Base-by-base conservation (phyloP, 1,140 invertebrate species). In the Zaprionus gabonicus region DNA sequence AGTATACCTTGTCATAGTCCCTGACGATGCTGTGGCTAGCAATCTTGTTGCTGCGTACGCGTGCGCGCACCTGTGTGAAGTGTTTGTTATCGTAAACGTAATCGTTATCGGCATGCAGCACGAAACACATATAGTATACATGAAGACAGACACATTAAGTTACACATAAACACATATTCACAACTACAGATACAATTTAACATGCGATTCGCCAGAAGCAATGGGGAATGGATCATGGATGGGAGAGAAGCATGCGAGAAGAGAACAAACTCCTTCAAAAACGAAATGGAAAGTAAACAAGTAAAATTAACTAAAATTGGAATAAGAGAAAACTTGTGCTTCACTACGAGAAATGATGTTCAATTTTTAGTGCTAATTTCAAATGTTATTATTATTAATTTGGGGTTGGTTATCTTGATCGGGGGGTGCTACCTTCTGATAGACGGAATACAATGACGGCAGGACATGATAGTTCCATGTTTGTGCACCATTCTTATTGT, bases 401-500 rank as follows among this genome's bases (percentile, higher is more conserved):
- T 59, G 31, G n/a, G 25, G 46, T 25, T 27, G 25, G 46, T 25
- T 27, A 5, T 38, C 44, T 44, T 44, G n/a, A 64, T 58, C 41
- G 67, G 27, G 57, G 53, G 31, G 69, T 58, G 70, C 93, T 95
- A 97, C 96, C 96, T 97, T 97, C 94, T 97, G 96, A 91, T 96
- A 96, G 92, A 95, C 95, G 93, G 96, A 95, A 94, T 97, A 97
- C 81, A 97, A 94, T 81, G 96, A 95, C 78, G 96, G 96, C 92
- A 97, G 95, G 71, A 97, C 95, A 94, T 97, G 96, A 94, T 96
- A 97, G 91, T 96, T 96, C 96, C 96, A 97, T 34, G 95, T 94
- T 78, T 96, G 95, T 81, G 95, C 82, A 93, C 92, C 84, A 81
- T 77, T 91, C 78, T 92, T 93, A 82, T 82, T 80, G 46, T 71